Conservation (phyloP, 2,888 invertebrate genomes). For the Acleris laterana region DNA sequence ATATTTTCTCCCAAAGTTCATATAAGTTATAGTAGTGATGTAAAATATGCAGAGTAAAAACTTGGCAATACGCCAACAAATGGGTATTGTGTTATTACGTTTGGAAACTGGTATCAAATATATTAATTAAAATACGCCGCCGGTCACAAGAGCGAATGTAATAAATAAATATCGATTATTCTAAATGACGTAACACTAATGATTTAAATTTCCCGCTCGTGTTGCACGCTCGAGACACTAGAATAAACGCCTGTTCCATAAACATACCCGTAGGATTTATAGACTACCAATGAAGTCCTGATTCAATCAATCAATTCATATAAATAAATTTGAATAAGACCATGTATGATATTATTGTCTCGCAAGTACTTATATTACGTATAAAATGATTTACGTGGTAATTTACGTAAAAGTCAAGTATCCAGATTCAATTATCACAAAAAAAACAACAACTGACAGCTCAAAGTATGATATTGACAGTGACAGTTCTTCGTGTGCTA, state of each 20-base stretch:
- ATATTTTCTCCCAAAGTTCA: slow-evolving; percentile 50
- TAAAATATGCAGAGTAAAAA: slow-evolving; percentile 54
- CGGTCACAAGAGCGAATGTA: slow-evolving; percentile 2
- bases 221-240: too few relatives aligned
- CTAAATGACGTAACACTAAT: slow-evolving; percentile 46
- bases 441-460: background rate
- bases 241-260: too few relatives aligned
- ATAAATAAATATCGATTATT: slow-evolving; percentile 51
- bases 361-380: too few relatives aligned
- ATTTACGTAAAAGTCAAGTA: background rate
- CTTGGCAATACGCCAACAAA: slow-evolving; percentile 65
- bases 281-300: too few relatives aligned
- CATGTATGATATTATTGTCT: too few relatives aligned
- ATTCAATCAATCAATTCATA: too few relatives aligned
- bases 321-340: too few relatives aligned
- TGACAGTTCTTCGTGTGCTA: slow-evolving; percentile 45
- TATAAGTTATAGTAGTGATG: slow-evolving; percentile 51
- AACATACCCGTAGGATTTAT: too few relatives aligned
- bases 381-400: too few relatives aligned
- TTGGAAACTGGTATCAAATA: slow-evolving; percentile 7
- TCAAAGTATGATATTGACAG: slow-evolving; percentile 1
- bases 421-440: background rate
- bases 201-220: slow-evolving; percentile 54
- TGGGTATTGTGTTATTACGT: slow-evolving; percentile 23
- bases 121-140: slow-evolving; percentile 4